Conservation (phyloP, 1,140 invertebrate genomes). For the Himalopsyche phryganea region DNA sequence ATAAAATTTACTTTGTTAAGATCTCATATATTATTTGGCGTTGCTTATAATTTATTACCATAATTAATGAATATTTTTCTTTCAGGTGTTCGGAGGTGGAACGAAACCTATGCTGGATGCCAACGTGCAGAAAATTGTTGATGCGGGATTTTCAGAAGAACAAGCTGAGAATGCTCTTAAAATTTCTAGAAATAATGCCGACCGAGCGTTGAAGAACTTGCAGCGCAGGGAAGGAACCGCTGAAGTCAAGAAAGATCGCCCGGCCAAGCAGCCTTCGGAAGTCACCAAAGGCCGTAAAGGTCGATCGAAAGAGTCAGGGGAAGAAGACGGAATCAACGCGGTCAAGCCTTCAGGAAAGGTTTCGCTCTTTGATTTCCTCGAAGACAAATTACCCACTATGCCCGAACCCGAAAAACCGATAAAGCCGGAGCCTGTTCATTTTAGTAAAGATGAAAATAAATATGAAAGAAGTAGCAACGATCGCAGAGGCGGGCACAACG, state of each 20-base stretch:
- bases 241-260: slow-evolving; percentile 46
- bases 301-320: slow-evolving; percentile 52
- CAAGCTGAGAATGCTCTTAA: slow-evolving; percentile 72
- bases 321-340: slow-evolving; percentile 56
- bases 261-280: slow-evolving; percentile 41
- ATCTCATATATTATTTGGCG: no score
- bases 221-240: slow-evolving; percentile 56
- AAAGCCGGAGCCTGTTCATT: slow-evolving; percentile 17
- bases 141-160: slow-evolving; percentile 74
- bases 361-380: slow-evolving; percentile 83
- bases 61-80: no score
- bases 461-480: slow-evolving; percentile 23
- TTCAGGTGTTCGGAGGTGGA: slow-evolving; percentile 64
- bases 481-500: slow-evolving; percentile 14
- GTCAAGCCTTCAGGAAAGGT: slow-evolving; percentile 79
- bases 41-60: no score
- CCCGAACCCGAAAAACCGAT: slow-evolving; percentile 42
- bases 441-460: slow-evolving; percentile 26
- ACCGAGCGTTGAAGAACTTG: slow-evolving; percentile 65
- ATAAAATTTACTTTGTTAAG: no score
- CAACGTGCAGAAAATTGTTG: slow-evolving; percentile 76
- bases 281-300: slow-evolving; percentile 48
- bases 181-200: slow-evolving; percentile 69
- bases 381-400: slow-evolving; percentile 72
- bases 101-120: slow-evolving; percentile 69